Evolutionary conservation across 2,113 vertebrate genomes (phyloP), one percentile per base, ranked within the genome.

Genomic region (Paramormyrops kingsleyae): DNA sequence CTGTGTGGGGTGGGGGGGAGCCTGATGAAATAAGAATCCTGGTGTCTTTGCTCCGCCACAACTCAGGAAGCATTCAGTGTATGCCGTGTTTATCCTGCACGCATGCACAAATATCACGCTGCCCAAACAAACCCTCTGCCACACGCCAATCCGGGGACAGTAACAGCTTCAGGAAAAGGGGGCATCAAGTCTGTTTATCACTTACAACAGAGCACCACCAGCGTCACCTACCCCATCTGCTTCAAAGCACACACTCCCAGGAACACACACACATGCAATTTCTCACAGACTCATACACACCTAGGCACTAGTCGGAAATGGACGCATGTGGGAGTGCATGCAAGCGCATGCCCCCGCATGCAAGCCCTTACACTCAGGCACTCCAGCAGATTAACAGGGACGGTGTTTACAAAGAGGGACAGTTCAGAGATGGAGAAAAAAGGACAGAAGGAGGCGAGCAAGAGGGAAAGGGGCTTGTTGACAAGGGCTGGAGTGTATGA

Each of bases 51-150:
- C 47, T 52, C 17, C 24, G 7, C 35, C 5, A n/a, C 19, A 5
- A n/a, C 88, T 89, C 74, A 53, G 42, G 10, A 46, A n/a, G 21
- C 49, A 92, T 90, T 87, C 77, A 87, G 90, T 77, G 27, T 90
- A 88, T 91, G 88, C 91, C 50, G 91, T 77, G 90, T 44, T 93
- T 90, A 92, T 90, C 89, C 91, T 92, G 86, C 89, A 62, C 46
- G 52, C 59, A 59, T 9, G 47, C 35, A 13, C 35, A 39, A 80
- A 19, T 5, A 80, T 1, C 39, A 24, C 35, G 89, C 90, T 83
- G 70, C 87, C 70, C 91, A 91, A 86, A 90, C 70, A 53, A 89
- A 90, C 83, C 88, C 80, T 50, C 77, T 84, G 35, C 52, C 27
- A 47, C 13, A 13, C 19, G 13, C 42, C 9, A 17, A 49, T 31